Percentiles rank a stretch among this genome's conserved stretches.
phyloP scores from a whole-genome alignment of 2,113 vertebrate genomes.

The Bufo gargarizans region DNA sequence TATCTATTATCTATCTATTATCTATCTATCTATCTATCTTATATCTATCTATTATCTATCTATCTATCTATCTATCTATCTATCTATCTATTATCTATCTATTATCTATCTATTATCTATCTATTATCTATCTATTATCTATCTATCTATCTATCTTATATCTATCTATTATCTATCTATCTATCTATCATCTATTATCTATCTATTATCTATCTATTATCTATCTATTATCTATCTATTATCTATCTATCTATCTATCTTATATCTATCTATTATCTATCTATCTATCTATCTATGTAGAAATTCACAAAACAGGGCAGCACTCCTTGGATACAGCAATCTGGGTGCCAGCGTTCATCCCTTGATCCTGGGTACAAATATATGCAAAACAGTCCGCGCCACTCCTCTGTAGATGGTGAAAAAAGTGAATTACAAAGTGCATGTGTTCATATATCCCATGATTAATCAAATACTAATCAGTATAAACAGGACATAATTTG shows the following conservation, averaged over 20 bases:
- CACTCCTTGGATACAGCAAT: no score
- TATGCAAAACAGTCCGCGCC: no score
- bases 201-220: not conserved
- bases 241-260: conserved; percentile 15
- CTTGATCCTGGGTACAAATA: no score
- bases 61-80: conserved; percentile 1
- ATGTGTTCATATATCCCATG: no score
- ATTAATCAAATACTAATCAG: no score
- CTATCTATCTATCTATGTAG: not conserved
- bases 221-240: conserved; percentile 26
- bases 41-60: conserved; percentile 15
- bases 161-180: not conserved
- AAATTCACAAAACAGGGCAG: no score
- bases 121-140: no score
- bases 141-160: not conserved
- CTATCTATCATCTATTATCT: conserved; percentile 5
- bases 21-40: conserved; percentile 16
- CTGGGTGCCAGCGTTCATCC: no score
- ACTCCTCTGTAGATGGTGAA: no score
- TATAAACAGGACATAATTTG: no score
- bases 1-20: not conserved
- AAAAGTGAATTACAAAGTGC: no score
- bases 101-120: not conserved
- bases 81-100: conserved; percentile 16
- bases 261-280: conserved; percentile 6